Evolutionary conservation across 2,113 vertebrate species (phyloP), one percentile per base, ranked within the genome.

Genomic region (Serranochromis macrocephalus): DNA sequence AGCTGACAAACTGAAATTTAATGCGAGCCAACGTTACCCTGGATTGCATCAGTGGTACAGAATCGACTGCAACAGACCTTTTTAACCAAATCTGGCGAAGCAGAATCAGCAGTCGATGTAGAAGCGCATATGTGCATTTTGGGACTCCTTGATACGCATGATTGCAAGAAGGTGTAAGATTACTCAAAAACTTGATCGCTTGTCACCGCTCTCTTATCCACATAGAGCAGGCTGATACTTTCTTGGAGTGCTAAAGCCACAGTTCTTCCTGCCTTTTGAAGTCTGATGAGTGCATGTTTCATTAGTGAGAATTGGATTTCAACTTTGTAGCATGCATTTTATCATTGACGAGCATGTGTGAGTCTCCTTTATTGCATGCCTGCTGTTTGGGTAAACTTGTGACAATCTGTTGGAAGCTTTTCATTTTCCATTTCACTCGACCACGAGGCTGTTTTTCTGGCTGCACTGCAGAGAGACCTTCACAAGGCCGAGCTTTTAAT

Each of bases 401-500:
- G 38, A 91, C 84, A 93, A 89, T 89, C 83, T 54, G 51, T 87
- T 90, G 66, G 88, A 91, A 91, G 93, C 92, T 83, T 92, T 95
- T 94, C 90, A 91, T 92, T 94, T 94, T 88, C 83, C 81, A 55
- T 91, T 89, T 87, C 81, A 85, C 61, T 90, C 68, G 40, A 84
- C 82, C 63, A 91, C 71, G 9, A 91, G 88, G 84, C 81, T 90
- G 87, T 92, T 93, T 94, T 89, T 85, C 87, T 85, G 87, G 89
- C 90, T 89, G 83, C 31, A 88, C 91, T 78, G 91, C 85, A 42
- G 91, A 88, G 90, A 95, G 93, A 95, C 94, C 93, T 96, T 97
- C 96, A 96, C 94, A 96, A 95, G 94, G 91, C 94, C 86, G 80
- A 91, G 91, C 93, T 96, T 96, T 96, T 97, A 97, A 97, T 97